Base-by-base conservation (phyloP, 1,140 invertebrate genomes). In the Hyles vespertilio region DNA sequence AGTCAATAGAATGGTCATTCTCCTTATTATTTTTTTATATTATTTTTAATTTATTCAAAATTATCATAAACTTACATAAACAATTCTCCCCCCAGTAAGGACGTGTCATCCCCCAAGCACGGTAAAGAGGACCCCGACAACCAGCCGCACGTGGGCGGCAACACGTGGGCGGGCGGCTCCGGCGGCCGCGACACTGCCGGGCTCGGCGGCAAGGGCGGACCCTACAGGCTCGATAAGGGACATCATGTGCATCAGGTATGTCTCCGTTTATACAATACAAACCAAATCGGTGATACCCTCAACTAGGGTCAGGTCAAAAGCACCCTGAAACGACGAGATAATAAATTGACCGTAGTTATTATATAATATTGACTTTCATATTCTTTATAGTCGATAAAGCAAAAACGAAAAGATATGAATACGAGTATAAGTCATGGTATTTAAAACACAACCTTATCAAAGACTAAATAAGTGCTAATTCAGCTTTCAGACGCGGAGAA, bases 111-210 rank as follows among this genome's bases (percentile, higher is more conserved):
- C 0, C 97, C 97, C 0, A 99, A 99, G 78, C 94, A 97, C 84
- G 98, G 98, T 3, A 98, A 98, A 90, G 90, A 96, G 33, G 96
- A 99, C 84, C 92, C 95, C 0, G 94, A 95, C 6, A 95, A 96
- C 73, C 92, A 95, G 50, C 97, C 97, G 0, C 98, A 99, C 90
- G 96, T 98, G 56, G 98, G 98, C 55, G 98, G 98, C 3, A 98
- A 98, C 74, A 98, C 95, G 1, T 99, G 98, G 97, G 97, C 97
- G 45, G 97, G 98, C 6, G 98, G 98, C 40, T 97, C 95, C 46
- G 98, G 97, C 51, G 95, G 96, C 51, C 91, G 96, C 56, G 96
- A 97, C 79, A 99, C 97, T 2, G 97, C 97, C n/a, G 98, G 98
- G 32, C 83, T 98, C 7, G 97, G 97, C 10, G 97, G 97, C 3